Conservation (phyloP, 2,888 invertebrate species). For the Apamea crenata region DNA sequence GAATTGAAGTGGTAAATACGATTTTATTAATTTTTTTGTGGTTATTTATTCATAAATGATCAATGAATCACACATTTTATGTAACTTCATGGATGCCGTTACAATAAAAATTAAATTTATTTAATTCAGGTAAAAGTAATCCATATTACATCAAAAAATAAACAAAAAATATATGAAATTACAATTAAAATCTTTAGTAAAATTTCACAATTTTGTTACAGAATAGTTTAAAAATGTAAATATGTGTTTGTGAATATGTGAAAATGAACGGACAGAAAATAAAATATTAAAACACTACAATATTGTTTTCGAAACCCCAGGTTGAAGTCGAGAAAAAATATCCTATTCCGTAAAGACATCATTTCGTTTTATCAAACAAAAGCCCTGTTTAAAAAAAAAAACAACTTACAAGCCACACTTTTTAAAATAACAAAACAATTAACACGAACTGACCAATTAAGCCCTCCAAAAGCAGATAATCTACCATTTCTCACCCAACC, state of each 20-base stretch:
- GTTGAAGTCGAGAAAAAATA: neutral
- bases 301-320: neutral
- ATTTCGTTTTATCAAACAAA: neutral
- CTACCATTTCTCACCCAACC: constrained; percentile 28
- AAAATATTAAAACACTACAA: neutral
- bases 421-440: constrained; percentile 16
- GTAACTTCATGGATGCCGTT: neutral
- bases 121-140: neutral
- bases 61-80: neutral
- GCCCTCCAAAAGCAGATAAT: constrained; percentile 20
- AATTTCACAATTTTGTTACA: no score
- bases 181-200: no score
- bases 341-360: no score
- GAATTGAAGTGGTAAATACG: neutral
- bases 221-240: neutral
- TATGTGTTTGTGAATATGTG: no score
- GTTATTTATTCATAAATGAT: neutral
- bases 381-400: neutral
- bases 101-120: neutral
- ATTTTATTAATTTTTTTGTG: neutral
- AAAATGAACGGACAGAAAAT: neutral
- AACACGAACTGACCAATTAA: constrained; percentile 8
- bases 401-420: neutral
- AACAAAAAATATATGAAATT: no score
- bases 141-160: neutral